These are phyloP conservation scores for Hypomecis atomaria DNA, from an alignment of 2,888 invertebrate species.

Conservation along the genomic window DNA sequence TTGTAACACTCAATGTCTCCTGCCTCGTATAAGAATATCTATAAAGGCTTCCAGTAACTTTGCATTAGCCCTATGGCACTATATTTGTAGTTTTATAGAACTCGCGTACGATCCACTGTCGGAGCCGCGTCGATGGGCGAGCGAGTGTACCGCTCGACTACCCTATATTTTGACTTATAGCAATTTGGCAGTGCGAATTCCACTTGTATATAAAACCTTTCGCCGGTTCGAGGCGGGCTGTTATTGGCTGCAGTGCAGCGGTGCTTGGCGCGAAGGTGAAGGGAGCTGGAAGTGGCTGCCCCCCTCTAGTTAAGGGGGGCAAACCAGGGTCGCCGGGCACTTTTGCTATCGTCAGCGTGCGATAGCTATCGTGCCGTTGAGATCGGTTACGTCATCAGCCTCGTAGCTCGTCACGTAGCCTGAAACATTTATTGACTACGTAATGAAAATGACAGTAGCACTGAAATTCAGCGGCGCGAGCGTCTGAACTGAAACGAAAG, in stretches of 20 bases:
- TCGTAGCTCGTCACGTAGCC: constrained; percentile 26
- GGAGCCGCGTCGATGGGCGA: constrained; percentile 51
- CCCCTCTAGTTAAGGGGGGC: constrained; percentile 61
- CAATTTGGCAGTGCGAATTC: constrained; percentile 85
- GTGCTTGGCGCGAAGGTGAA: constrained; percentile 78
- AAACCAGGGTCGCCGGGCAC: constrained; percentile 82
- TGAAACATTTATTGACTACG: constrained; percentile 10
- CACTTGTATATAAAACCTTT: constrained; percentile 87
- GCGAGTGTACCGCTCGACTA: constrained; percentile 82
- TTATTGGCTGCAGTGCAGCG: constrained; percentile 74
- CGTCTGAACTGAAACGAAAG: too few relatives aligned
- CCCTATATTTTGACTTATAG: constrained; percentile 87
- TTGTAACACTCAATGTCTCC: constrained; percentile 57
- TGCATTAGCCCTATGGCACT: constrained; percentile 67
- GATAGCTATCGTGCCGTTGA: constrained; percentile 70
- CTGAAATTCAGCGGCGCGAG: constrained; percentile 9
- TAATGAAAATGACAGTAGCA: constrained; percentile 6
- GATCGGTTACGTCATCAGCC: constrained; percentile 61
- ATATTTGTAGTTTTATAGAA: constrained; percentile 56
- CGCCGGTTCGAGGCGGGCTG: constrained; percentile 81
- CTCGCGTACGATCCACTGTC: constrained; percentile 52
- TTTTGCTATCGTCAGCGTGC: constrained; percentile 76
- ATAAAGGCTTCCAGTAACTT: constrained; percentile 62
- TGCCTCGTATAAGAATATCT: constrained; percentile 52
- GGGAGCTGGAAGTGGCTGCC: constrained; percentile 71